Evolutionary conservation across 2,888 invertebrate genomes (phyloP), one percentile per base, ranked within the genome.

Genomic region (Xylota segnis): DNA sequence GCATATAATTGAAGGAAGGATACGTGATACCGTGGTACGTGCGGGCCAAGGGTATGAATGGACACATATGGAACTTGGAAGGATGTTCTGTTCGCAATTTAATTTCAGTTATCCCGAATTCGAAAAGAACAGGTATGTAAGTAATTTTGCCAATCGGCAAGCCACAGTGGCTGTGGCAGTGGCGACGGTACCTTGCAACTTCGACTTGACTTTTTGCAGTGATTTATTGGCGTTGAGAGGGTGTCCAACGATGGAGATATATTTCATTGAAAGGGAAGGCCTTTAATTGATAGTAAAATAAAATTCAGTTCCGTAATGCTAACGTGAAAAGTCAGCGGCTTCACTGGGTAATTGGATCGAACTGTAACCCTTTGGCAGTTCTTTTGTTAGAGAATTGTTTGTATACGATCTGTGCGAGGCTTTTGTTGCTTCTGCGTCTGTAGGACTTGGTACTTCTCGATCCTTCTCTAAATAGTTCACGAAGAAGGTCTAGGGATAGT

Each of bases 1-100:
- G 81, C 76, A 66, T 81, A 71, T 86, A 86, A 86, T 86, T 86
- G 84, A 75, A 76, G 65, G 52, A 81, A 81, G 45, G 75, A 86
- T 76, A 81, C 81, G 81, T 86, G 76, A 70, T 76, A 70, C 74
- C 27, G 59, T 52, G 63, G 56, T 81, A 75, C 75, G 59, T 70
- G 81, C 47, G 16, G 16, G 58, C 37, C n/a, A 29, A 70, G 59
- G 40, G 66, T 29, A 56, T 12, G 16, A 27, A 23, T 23, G 68
- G 32, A 29, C 16, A 50, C 71, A 47, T 37, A 56, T 32, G 16
- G 27, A 47, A 40, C 52, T 37, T 47, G 56, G 12, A 32, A 47
- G 47, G 47, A 65, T 74, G 32, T 50, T 54, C 56, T 23, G 56
- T 56, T 59, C 77, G 27, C 68, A 77, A 68, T 77, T 68, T 52